Base-by-base conservation (phyloP, 1,140 invertebrate genomes). In the Polypedilum vanderplanki region DNA sequence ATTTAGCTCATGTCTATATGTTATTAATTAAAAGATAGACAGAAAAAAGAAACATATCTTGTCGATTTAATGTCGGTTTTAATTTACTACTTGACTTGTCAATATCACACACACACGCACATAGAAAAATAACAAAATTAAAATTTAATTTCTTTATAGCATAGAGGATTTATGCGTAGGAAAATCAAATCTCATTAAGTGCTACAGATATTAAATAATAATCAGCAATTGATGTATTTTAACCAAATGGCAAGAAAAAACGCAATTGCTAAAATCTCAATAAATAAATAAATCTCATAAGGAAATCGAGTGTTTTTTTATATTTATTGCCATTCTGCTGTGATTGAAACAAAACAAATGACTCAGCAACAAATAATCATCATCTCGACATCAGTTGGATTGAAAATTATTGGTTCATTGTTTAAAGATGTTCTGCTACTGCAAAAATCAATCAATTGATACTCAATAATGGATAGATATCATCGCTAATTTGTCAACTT, bases 51-150 rank as follows among this genome's bases (percentile, higher is more conserved):
- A 33, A 33, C 24, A 33, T 33, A 33, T 12, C 46, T 57, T 57
- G 46, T 57, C 46, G n/a, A 57, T 57, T 57, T 57, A 57, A 57
- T 57, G 46, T 57, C 46, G 46, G 15, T 57, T 57, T 57, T 57
- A 57, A 57, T 57, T 57, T 57, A 57, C 46, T 57, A 57, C 46
- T 57, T 57, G 46, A 57, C 46, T 57, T 57, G 46, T 57, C 46
- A 57, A 57, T 57, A 57, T 15, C 46, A 15, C 41, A 33, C 24
- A 33, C 24, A 33, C 24, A 33, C 24, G 24, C 24, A 33, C 24
- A 5, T 5, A 33, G 2, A 33, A 1, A 5, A 3, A 33, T 33
- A 33, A 5, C 24, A 33, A 33, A 33, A 33, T 33, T 33, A 33
- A 33, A 5, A 3, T 5, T 1, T 5, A 33, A 3, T 1, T 3